These are phyloP conservation scores for Adelges cooleyi DNA, from an alignment of 1,140 invertebrate species.

Conservation along the genomic window DNA sequence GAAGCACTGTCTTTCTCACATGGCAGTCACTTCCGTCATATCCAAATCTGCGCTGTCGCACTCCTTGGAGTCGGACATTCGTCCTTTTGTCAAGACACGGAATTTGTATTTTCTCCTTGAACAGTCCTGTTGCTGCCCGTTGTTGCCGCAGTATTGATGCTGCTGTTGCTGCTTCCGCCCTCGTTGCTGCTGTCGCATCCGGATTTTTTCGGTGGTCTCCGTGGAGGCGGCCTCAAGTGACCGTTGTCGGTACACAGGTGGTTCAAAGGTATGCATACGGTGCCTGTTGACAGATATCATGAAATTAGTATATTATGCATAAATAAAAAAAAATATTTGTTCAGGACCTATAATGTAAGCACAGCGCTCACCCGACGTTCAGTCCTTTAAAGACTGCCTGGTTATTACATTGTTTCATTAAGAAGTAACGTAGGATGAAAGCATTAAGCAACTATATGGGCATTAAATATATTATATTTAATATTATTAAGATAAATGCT, in stretches of 20 bases:
- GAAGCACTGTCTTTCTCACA: neutral
- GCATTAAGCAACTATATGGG: too few relatives aligned
- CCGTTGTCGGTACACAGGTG: slow-evolving; percentile 10
- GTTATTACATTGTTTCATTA: too few relatives aligned
- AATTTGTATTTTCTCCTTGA: too few relatives aligned
- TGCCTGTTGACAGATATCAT: neutral
- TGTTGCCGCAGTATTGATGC: neutral
- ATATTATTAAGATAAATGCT: too few relatives aligned
- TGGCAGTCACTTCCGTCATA: neutral
- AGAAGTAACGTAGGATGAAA: too few relatives aligned
- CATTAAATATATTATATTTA: too few relatives aligned
- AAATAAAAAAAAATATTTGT: too few relatives aligned
- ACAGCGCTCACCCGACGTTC: too few relatives aligned
- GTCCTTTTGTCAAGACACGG: neutral
- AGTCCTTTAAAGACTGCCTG: too few relatives aligned
- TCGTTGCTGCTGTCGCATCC: neutral
- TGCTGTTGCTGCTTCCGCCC: neutral
- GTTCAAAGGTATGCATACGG: slow-evolving; percentile 23
- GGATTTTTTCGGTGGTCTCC: slow-evolving; percentile 13
- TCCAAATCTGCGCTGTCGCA: neutral
- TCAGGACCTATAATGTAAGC: too few relatives aligned
- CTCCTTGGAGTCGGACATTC: neutral
- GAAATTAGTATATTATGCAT: too few relatives aligned
- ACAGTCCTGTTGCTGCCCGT: neutral
- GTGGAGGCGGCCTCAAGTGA: neutral